Percentiles rank a stretch among this genome's conserved stretches.
phyloP scores from a whole-genome alignment of 2,888 invertebrate species.

The Rugalucina vietnamica region DNA sequence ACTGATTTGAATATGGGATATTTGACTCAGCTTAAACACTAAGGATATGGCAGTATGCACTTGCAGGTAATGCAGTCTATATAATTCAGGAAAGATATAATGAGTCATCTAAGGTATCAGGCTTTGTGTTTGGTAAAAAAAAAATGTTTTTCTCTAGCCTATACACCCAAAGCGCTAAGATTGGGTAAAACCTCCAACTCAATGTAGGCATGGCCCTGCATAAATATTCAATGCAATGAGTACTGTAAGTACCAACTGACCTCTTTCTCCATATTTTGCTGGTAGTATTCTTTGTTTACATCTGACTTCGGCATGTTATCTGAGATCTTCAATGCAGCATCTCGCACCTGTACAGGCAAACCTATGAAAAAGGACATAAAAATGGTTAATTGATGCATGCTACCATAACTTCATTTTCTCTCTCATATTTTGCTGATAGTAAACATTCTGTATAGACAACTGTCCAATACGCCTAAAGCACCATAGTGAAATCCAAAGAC shows the following conservation, averaged over 20 bases:
- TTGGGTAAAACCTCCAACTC: neutral
- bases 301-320: conserved; percentile 95
- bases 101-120: too few relatives aligned
- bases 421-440: neutral
- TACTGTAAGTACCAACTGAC: conserved; percentile 83
- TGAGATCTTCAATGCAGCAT: conserved; percentile 94
- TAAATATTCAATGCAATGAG: neutral
- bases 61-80: too few relatives aligned
- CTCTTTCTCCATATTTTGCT: conserved; percentile 94
- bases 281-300: conserved; percentile 97
- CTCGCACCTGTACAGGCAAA: conserved; percentile 90
- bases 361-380: conserved; percentile 81
- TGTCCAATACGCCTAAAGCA: too few relatives aligned
- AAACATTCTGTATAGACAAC: too few relatives aligned
- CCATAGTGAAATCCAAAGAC: too few relatives aligned
- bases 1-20: too few relatives aligned
- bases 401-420: neutral
- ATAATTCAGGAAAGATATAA: too few relatives aligned
- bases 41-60: too few relatives aligned
- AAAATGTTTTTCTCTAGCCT: too few relatives aligned
- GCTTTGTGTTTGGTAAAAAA: too few relatives aligned
- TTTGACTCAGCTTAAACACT: too few relatives aligned
- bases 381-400: too few relatives aligned
- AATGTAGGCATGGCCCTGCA: neutral
- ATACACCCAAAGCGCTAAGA: neutral